phyloP scores from a whole-genome alignment of 2,888 invertebrate genomes.

The Digitonthophagus gazella region DNA sequence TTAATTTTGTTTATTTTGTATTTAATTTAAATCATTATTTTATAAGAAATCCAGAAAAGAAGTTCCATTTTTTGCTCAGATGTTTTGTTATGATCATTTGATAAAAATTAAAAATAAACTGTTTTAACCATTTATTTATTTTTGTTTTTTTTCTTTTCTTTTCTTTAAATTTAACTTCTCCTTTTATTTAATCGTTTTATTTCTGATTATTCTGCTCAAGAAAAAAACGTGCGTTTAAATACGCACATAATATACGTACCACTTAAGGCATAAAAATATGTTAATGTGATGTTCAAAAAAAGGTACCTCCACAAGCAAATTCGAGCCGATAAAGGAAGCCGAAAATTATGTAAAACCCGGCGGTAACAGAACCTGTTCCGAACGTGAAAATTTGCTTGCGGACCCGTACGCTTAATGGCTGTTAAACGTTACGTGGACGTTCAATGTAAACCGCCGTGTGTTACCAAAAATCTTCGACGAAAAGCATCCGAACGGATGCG shows the following conservation, averaged over 20 bases:
- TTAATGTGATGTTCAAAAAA: conserved; percentile 10
- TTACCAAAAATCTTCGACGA: conserved; percentile 9
- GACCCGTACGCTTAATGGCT: conserved; percentile 8
- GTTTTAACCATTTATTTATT: conserved; percentile 30
- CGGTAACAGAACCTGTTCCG: conserved; percentile 10
- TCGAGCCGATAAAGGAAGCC: conserved; percentile 5
- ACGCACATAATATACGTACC: not conserved
- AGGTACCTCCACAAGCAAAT: conserved; percentile 6
- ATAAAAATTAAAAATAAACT: conserved; percentile 31
- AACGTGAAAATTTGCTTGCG: conserved; percentile 14
- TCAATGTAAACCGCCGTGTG: conserved; percentile 4
- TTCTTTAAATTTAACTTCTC: too few species aligned
- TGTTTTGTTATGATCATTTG: conserved; percentile 33
- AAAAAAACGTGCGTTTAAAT: not conserved
- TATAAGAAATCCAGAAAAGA: conserved; percentile 22
- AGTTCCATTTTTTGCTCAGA: conserved; percentile 33
- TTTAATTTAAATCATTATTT: conserved; percentile 39
- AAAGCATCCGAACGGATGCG: too few species aligned
- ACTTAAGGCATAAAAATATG: conserved; percentile 6
- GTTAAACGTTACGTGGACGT: conserved; percentile 10
- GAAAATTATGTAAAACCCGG: conserved; percentile 2
- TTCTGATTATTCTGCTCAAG: not conserved
- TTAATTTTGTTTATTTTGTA: conserved; percentile 46
- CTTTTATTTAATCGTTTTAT: not conserved
- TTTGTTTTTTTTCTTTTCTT: conserved; percentile 24